Evolutionary conservation across 2,888 invertebrate genomes (phyloP).

Genomic region (Clunio marinus): DNA sequence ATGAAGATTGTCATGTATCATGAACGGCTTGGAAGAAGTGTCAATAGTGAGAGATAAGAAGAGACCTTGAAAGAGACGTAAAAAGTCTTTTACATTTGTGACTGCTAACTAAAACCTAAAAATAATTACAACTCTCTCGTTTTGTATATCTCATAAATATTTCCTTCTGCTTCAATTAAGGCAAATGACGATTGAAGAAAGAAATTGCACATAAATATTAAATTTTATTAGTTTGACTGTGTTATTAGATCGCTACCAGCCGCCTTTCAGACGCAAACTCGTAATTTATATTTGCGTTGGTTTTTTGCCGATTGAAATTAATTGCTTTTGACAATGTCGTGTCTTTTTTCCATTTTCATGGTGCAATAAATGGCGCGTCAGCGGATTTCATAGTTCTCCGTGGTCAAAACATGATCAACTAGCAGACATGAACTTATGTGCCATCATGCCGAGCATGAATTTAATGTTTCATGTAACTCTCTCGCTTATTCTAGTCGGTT

Average conservation of each 20-base stretch:
- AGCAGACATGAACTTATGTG: background rate
- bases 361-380: conserved; percentile 18
- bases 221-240: conserved; percentile 11
- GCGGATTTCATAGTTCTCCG: background rate
- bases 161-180: conserved; percentile 18
- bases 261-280: background rate
- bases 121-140: background rate
- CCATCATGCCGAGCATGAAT: conserved; percentile 14
- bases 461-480: background rate
- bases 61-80: too few species aligned
- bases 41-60: background rate
- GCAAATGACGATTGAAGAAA: too few species aligned
- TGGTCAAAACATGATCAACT: background rate
- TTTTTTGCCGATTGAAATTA: conserved; percentile 27
- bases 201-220: conserved; percentile 9
- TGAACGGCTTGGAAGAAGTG: background rate
- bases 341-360: conserved; percentile 1
- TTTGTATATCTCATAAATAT: background rate
- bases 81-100: too few species aligned
- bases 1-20: conserved; percentile 3
- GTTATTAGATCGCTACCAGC: conserved; percentile 1
- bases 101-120: too few species aligned
- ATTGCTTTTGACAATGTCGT: conserved; percentile 25
- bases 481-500: background rate
- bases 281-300: conserved; percentile 26